These are phyloP conservation scores for Enteromius argenteus DNA, from an alignment of 2,797 vertebrate species.

Conservation along the genomic window DNA sequence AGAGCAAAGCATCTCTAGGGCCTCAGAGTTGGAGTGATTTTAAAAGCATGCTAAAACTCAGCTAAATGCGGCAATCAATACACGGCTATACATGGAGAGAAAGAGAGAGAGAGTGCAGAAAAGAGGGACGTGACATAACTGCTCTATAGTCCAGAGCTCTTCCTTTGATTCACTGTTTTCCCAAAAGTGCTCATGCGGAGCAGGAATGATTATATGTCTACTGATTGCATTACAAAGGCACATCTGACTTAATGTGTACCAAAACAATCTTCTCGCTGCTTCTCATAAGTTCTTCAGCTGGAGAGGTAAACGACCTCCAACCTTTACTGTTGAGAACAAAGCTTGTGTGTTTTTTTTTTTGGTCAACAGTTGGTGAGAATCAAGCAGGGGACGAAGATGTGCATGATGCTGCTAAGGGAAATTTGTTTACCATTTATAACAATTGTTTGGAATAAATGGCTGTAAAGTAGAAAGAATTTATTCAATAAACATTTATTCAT, in stretches of 20 bases:
- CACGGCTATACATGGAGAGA: conserved; percentile 54
- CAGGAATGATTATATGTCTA: conserved; percentile 66
- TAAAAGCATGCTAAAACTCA: conserved; percentile 69
- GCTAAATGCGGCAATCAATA: conserved; percentile 68
- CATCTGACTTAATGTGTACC: conserved; percentile 63
- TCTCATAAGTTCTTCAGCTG: conserved; percentile 14
- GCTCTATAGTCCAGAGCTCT: conserved; percentile 64
- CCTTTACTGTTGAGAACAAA: not conserved
- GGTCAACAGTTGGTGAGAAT: not conserved
- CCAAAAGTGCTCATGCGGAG: conserved; percentile 65
- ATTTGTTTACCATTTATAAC: not conserved
- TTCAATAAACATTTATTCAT: no score
- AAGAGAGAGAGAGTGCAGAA: conserved; percentile 51
- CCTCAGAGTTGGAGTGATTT: conserved; percentile 60
- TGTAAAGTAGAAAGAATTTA: no score
- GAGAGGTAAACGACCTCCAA: conserved; percentile 10
- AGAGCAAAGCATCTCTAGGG: conserved; percentile 57
- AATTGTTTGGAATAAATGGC: no score
- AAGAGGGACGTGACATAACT: conserved; percentile 66
- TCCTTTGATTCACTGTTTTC: conserved; percentile 62
- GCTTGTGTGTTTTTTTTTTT: not conserved
- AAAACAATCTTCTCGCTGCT: conserved; percentile 59
- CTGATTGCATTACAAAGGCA: conserved; percentile 65
- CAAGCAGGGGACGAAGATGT: not conserved
- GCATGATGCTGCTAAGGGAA: not conserved